Evolutionary conservation across 2,113 vertebrate genomes (phyloP), one percentile per base, ranked within the genome.

Genomic region (Silurus asotus): DNA sequence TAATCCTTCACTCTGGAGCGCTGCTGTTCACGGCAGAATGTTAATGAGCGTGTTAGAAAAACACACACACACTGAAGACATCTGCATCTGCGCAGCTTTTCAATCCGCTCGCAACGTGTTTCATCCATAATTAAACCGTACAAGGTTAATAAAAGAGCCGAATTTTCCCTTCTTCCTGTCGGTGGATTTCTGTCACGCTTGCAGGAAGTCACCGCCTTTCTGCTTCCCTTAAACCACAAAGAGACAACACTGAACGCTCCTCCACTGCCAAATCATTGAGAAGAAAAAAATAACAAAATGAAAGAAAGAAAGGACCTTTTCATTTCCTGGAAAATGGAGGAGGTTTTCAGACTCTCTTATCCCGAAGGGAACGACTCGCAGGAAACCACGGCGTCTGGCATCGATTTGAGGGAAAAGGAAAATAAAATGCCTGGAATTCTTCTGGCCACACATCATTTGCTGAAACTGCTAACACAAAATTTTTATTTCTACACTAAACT

Each of bases 401-500:
- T 92, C 92, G 92, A 95, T 95, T 94, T 94, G 89, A 93, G 93
- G 91, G 89, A 89, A 90, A 93, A 91, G 92, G 89, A 95, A 94
- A 95, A 94, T 93, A 93, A 94, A 94, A 95, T 94, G 88, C 88
- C 91, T 94, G 17, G 79, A 91, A 95, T 95, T 95, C 93, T 93
- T 93, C 89, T 78, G 83, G 90, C 91, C 90, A 84, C 8, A 10
- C 8, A 81, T 61, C 23, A 15, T 51, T 53, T 77, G 75, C 25
- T 56, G 53, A 28, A 28, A 28, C 25, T 15, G 75, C 11, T 1
- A 8, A 78, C 53, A 58, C 5, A 1, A 14, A 77, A 77, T 14
- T 28, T n/a, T 53, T n/a, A 51, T 48, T 70, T 70, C 37, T 19
- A 70, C 69, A 70, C 7, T 9, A 49, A 37, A 56, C 13, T 56